Percentiles rank a stretch among this genome's conserved stretches.
Conservation (phyloP, 2,797 vertebrate species). For the Aselliscus stoliczkanus region DNA sequence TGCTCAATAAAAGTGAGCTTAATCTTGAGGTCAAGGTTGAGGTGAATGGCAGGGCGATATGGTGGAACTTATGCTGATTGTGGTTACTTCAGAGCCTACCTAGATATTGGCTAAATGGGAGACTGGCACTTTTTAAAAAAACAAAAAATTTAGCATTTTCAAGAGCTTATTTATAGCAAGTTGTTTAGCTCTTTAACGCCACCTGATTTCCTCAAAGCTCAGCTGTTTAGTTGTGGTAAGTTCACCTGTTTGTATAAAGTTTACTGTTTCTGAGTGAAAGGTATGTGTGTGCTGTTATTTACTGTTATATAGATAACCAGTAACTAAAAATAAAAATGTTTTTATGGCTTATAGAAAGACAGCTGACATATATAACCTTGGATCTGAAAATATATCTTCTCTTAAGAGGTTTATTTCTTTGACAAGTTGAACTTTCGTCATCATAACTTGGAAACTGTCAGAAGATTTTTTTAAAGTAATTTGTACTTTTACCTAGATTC, state of each 20-base stretch:
- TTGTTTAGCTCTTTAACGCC: constrained; percentile 39
- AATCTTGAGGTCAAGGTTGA: constrained; percentile 85
- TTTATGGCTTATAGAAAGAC: constrained; percentile 37
- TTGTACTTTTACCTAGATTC: constrained; percentile 61
- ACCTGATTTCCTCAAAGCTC: background rate
- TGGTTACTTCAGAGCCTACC: constrained; percentile 59
- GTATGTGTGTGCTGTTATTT: constrained; percentile 40
- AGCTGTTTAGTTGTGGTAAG: constrained; percentile 51
- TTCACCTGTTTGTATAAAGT: constrained; percentile 61
- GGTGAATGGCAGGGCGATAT: constrained; percentile 74
- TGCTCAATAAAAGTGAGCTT: constrained; percentile 85
- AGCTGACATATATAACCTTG: constrained; percentile 53
- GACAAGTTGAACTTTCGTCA: constrained; percentile 62
- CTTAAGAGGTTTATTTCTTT: constrained; percentile 68
- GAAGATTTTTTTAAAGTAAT: constrained; percentile 66
- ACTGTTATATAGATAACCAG: constrained; percentile 57
- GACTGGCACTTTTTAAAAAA: background rate
- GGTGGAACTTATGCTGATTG: constrained; percentile 65
- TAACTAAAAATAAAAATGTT: constrained; percentile 73
- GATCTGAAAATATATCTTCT: constrained; percentile 57
- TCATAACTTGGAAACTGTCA: constrained; percentile 55
- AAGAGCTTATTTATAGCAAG: constrained; percentile 67
- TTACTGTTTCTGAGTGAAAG: constrained; percentile 58
- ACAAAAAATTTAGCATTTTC: constrained; percentile 33
- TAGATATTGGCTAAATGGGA: constrained; percentile 66